Conservation (phyloP, 1,140 invertebrate genomes). For the Himalopsyche phryganea region DNA sequence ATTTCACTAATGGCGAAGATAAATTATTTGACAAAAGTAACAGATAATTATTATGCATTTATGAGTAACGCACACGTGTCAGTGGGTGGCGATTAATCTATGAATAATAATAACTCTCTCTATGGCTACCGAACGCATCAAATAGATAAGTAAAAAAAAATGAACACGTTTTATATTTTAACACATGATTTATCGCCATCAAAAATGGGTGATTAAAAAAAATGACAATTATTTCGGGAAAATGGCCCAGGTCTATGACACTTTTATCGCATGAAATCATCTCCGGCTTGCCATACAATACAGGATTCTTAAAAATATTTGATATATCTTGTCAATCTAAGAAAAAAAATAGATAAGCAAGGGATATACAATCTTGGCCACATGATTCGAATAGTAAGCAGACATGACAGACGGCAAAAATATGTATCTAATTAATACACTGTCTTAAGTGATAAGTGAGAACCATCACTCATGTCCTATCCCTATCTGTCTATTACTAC, state of each 20-base stretch:
- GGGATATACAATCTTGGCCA: not conserved
- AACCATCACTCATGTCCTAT: too few species aligned
- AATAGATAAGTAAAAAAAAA: not conserved
- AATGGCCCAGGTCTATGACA: not conserved
- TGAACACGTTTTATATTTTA: conserved; percentile 8
- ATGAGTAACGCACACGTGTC: conserved; percentile 14
- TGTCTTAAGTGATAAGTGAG: too few species aligned
- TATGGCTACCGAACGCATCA: conserved; percentile 1
- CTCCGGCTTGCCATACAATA: not conserved
- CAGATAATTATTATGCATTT: not conserved
- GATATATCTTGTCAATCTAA: not conserved
- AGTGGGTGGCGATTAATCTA: not conserved
- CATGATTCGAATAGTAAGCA: not conserved
- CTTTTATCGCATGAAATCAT: conserved; percentile 5
- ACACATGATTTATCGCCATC: conserved; percentile 17
- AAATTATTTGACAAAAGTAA: too few species aligned
- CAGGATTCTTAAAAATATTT: not conserved
- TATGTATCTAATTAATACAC: too few species aligned
- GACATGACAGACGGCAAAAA: too few species aligned
- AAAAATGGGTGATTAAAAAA: conserved; percentile 12
- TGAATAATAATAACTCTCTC: conserved; percentile 14
- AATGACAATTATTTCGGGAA: conserved; percentile 1
- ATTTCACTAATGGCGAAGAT: too few species aligned
- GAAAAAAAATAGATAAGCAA: not conserved
- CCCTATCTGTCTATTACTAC: too few species aligned